Evolutionary conservation across 2,797 vertebrate species (phyloP), one percentile per base, ranked within the genome.

Genomic region (Sebastes oblongus): DNA sequence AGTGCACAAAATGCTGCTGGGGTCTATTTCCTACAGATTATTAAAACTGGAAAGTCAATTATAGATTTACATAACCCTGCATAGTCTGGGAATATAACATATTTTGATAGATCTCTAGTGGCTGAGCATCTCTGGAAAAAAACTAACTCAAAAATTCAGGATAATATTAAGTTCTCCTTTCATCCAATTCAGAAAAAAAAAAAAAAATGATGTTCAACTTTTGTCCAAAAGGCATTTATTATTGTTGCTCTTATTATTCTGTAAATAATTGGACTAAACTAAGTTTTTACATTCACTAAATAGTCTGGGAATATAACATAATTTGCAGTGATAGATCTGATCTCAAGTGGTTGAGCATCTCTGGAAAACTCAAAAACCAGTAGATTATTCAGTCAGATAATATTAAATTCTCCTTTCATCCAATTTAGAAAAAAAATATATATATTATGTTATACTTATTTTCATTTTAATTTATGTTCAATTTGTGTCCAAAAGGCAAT

Each of bases 201-300:
- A 36, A 36, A 12, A 1, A 36, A 36, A 0, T 0, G 2, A 36
- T 36, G 34, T 36, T 36, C 34, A 36, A 36, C 0, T 36, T 36
- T 36, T 36, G 34, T 36, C 34, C 2, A 36, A 36, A 13, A 36
- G 2, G 34, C 11, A 36, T 36, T 36, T 36, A 36, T 36, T 36
- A 36, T 36, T 36, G 34, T 36, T 36, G 34, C 34, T 36, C 0
- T 36, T 36, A 36, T 36, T 36, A 36, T 36, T 36, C 34, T 36
- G 34, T 36, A 36, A 36, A 36, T 36, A 36, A 13, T 36, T 36
- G 2, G 34, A 36, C 34, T 1, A 36, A 36, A 36, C 11, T 36
- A 36, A 0, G 11, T 36, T 36, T 36, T 36, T 1, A 13, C 11
- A 36, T 36, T 36, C 34, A 13, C 2, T 2, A 36, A 36, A 36